These are phyloP conservation scores for Cyaniris semiargus DNA, from an alignment of 2,888 invertebrate species.

Conservation along the genomic window DNA sequence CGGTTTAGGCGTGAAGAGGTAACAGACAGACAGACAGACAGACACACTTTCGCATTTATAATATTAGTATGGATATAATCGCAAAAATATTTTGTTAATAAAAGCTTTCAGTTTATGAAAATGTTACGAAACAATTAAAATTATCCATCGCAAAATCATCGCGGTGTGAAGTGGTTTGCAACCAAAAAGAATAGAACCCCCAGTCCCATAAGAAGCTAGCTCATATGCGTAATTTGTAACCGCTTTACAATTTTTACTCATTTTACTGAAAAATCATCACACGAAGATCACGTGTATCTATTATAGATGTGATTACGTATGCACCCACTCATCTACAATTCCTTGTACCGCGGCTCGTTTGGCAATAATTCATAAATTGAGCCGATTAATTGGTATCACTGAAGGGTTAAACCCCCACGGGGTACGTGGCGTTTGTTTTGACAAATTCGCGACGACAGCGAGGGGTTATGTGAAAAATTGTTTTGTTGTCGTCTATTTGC, in stretches of 20 bases:
- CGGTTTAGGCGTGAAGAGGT: no score
- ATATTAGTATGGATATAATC: no score
- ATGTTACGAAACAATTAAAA: no score
- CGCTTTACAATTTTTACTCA: background rate
- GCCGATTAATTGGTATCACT: slow-evolving; percentile 73
- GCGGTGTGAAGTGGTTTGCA: no score
- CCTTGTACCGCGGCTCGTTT: slow-evolving; percentile 61
- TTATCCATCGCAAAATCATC: no score
- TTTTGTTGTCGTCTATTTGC: slow-evolving; percentile 30
- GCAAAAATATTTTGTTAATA: no score
- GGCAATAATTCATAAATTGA: slow-evolving; percentile 77
- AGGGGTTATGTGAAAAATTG: slow-evolving; percentile 46
- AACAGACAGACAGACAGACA: no score
- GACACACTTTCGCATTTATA: no score
- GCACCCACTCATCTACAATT: slow-evolving; percentile 64
- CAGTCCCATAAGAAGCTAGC: no score
- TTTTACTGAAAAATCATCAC: background rate
- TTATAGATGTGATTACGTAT: slow-evolving; percentile 34
- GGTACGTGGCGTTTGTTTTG: slow-evolving; percentile 60
- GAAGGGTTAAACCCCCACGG: slow-evolving; percentile 65
- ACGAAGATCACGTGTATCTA: background rate
- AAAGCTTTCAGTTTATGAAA: no score
- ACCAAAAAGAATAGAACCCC: no score
- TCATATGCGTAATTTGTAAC: no score
- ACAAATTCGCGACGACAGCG: slow-evolving; percentile 59